A percentile compares a stretch with the other conserved stretches of the same genome.
These are phyloP conservation scores for Imbricaverruca yamaguchii DNA, from an alignment of 2,888 invertebrate genomes.

Conservation along the genomic window DNA sequence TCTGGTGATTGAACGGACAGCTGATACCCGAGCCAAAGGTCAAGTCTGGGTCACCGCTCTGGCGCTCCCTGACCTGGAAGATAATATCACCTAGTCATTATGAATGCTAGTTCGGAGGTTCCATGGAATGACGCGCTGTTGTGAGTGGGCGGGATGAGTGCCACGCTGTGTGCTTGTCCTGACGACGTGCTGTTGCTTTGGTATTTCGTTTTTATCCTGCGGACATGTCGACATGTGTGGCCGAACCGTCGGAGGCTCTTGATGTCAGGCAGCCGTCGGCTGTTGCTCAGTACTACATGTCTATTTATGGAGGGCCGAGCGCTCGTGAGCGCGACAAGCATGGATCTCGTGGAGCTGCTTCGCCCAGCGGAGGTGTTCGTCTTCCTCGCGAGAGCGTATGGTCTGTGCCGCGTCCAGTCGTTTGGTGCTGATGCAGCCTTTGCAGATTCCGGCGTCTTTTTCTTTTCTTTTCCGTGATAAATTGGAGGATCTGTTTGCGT, in stretches of 20 bases:
- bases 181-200: not conserved
- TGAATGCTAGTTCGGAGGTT: not conserved
- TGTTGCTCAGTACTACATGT: not conserved
- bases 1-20: no score
- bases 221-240: no score
- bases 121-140: not conserved
- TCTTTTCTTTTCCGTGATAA: no score
- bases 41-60: no score
- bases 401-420: not conserved
- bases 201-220: no score
- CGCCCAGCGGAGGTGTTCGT: not conserved
- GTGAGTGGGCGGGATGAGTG: not conserved
- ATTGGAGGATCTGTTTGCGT: no score
- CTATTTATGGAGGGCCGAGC: not conserved
- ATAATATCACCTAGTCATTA: conserved; percentile 12
- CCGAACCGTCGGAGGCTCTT: no score
- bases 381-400: not conserved
- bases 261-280: not conserved
- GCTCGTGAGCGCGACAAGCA: not conserved
- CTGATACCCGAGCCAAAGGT: no score
- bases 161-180: not conserved
- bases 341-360: not conserved
- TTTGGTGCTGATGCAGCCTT: no score
- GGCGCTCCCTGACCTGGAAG: not conserved
- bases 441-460: no score